A percentile compares a stretch with the other conserved stretches of the same genome.
phyloP scores from a whole-genome alignment of 2,797 vertebrate species.

The Petrocephalus sullivani region DNA sequence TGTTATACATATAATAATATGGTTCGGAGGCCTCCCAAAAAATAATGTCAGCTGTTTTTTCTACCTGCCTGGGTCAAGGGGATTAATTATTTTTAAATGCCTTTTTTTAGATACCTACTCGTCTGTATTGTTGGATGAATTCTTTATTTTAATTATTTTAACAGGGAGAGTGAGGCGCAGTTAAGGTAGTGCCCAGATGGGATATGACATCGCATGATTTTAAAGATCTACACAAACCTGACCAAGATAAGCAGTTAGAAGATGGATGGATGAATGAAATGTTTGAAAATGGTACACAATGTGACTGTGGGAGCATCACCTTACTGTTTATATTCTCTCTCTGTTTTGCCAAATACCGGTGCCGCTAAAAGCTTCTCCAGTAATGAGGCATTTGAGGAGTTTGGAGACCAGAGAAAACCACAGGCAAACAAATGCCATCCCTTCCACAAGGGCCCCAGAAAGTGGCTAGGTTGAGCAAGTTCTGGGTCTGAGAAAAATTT shows the following conservation, averaged over 20 bases:
- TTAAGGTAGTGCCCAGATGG: neutral
- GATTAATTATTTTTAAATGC: neutral
- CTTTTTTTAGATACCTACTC: neutral
- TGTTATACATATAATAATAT: neutral
- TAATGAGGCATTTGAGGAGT: neutral
- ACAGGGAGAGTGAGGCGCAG: neutral
- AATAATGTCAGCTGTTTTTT: neutral
- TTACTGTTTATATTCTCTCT: neutral
- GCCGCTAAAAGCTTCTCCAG: neutral
- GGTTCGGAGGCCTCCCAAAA: neutral
- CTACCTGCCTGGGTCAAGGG: neutral
- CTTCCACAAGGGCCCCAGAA: neutral
- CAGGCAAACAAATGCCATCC: neutral
- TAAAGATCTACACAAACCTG: neutral
- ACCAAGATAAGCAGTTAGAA: neutral
- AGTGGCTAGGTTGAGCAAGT: neutral
- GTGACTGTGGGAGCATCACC: neutral
- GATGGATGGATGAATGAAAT: neutral
- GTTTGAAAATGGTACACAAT: neutral
- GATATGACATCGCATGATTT: neutral
- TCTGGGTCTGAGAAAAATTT: neutral
- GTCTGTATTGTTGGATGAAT: neutral
- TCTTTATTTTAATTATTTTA: neutral
- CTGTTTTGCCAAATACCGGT: neutral
- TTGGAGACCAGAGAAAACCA: conserved; percentile 13